Conservation (phyloP, 2,113 vertebrate genomes). For the Cephalopterus ornatus region DNA sequence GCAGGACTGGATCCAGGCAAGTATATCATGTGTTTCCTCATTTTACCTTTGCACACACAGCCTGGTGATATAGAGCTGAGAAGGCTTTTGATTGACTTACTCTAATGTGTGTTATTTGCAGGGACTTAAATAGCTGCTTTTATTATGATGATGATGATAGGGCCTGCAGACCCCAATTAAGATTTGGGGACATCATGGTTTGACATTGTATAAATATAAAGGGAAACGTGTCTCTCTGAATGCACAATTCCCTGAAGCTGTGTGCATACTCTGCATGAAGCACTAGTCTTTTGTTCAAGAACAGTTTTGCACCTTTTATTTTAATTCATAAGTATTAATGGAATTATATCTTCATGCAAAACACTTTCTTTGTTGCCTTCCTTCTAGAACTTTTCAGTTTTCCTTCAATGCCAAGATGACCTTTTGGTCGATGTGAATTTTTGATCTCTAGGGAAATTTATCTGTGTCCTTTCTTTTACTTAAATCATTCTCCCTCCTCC, state of each 20-base stretch:
- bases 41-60: background rate
- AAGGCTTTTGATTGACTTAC: background rate
- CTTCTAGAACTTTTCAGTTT: slow-evolving; percentile 2
- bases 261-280: background rate
- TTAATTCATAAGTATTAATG: slow-evolving; percentile 3
- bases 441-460: slow-evolving; percentile 37
- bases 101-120: background rate
- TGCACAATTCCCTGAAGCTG: background rate
- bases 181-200: background rate
- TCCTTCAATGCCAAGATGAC: background rate
- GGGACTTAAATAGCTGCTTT: slow-evolving; percentile 8
- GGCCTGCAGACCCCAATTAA: slow-evolving; percentile 14
- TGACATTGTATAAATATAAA: background rate
- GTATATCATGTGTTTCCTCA: background rate
- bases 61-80: background rate
- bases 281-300: background rate
- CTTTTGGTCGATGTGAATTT: slow-evolving; percentile 26
- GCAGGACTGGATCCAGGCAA: background rate
- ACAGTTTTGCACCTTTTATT: slow-evolving; percentile 1
- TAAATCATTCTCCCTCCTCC: background rate
- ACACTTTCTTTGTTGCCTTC: slow-evolving; percentile 22
- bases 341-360: slow-evolving; percentile 21
- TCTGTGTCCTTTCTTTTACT: slow-evolving; percentile 22
- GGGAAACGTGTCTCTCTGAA: background rate
- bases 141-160: background rate